These are phyloP conservation scores for Pantelozetes paolii DNA, from an alignment of 2,888 invertebrate species.

Conservation along the genomic window DNA sequence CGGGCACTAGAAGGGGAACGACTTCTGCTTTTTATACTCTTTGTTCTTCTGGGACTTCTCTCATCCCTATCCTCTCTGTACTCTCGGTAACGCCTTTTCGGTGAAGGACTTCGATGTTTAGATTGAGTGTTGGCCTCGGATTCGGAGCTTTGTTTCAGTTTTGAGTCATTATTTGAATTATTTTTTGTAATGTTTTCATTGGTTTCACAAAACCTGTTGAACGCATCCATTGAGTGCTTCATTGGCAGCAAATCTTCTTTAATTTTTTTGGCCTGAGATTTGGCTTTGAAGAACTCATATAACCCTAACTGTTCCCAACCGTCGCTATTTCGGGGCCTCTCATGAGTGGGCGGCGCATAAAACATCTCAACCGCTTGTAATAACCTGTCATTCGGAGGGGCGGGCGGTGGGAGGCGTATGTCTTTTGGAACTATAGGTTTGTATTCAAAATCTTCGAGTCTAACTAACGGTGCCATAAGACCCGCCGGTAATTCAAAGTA, in stretches of 20 bases:
- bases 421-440: slow-evolving; percentile 80
- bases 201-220: slow-evolving; percentile 9
- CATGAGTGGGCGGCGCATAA: slow-evolving; percentile 89
- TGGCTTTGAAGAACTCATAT: slow-evolving; percentile 96
- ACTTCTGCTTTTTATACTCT: slow-evolving; percentile 46
- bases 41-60: slow-evolving; percentile 30
- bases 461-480: slow-evolving; percentile 93
- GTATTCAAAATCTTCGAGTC: slow-evolving; percentile 51
- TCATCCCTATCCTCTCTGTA: slow-evolving; percentile 41
- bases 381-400: slow-evolving; percentile 87
- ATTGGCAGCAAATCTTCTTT: slow-evolving; percentile 44
- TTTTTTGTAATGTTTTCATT: neutral
- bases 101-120: slow-evolving; percentile 42
- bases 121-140: neutral
- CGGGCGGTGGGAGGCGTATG: slow-evolving; percentile 88
- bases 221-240: slow-evolving; percentile 21
- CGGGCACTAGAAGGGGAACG: slow-evolving; percentile 49
- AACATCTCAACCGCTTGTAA: slow-evolving; percentile 92
- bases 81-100: slow-evolving; percentile 49
- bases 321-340: slow-evolving; percentile 86
- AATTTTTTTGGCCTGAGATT: slow-evolving; percentile 67
- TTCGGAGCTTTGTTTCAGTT: slow-evolving; percentile 8
- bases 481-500: slow-evolving; percentile 97
- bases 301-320: slow-evolving; percentile 98
- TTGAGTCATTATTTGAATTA: slow-evolving; percentile 13